Conservation (phyloP, 2,888 invertebrate genomes). For the Acleris emargana region DNA sequence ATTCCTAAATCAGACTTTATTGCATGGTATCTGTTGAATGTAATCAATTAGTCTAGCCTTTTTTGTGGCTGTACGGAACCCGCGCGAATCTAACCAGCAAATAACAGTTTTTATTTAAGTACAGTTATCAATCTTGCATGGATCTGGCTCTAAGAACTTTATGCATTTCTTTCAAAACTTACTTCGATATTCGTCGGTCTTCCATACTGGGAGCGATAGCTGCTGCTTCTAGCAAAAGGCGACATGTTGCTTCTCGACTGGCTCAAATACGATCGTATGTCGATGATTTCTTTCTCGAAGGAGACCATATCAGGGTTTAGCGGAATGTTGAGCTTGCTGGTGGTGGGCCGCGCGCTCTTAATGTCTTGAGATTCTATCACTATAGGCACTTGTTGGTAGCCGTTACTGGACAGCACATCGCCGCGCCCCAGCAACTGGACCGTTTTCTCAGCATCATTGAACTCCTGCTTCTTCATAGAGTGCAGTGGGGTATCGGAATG, state of each 20-base stretch:
- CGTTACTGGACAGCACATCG: conserved; percentile 68
- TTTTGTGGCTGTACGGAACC: too few relatives aligned
- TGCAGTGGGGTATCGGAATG: conserved; percentile 81
- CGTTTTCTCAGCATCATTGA: conserved; percentile 63
- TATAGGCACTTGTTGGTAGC: conserved; percentile 87
- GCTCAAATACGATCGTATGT: conserved; percentile 88
- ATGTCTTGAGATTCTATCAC: conserved; percentile 83
- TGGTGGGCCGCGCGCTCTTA: conserved; percentile 54
- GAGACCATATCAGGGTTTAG: conserved; percentile 76
- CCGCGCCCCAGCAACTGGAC: conserved; percentile 67
- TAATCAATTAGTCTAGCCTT: too few relatives aligned
- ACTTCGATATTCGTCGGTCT: conserved; percentile 83
- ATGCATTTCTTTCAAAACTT: conserved; percentile 41
- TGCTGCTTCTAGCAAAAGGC: conserved; percentile 87
- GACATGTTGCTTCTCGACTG: conserved; percentile 89
- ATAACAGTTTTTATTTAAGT: too few relatives aligned
- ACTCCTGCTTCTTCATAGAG: conserved; percentile 72
- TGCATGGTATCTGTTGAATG: too few relatives aligned
- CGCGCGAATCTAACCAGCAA: too few relatives aligned
- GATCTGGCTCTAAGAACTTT: too few relatives aligned
- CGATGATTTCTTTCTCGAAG: conserved; percentile 86
- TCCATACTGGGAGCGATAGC: conserved; percentile 88
- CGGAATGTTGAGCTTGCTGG: conserved; percentile 76
- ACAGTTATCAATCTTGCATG: too few relatives aligned
- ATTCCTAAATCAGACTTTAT: too few relatives aligned